Conservation (phyloP, 2,113 vertebrate species). For the Lepidothrix coronata region DNA sequence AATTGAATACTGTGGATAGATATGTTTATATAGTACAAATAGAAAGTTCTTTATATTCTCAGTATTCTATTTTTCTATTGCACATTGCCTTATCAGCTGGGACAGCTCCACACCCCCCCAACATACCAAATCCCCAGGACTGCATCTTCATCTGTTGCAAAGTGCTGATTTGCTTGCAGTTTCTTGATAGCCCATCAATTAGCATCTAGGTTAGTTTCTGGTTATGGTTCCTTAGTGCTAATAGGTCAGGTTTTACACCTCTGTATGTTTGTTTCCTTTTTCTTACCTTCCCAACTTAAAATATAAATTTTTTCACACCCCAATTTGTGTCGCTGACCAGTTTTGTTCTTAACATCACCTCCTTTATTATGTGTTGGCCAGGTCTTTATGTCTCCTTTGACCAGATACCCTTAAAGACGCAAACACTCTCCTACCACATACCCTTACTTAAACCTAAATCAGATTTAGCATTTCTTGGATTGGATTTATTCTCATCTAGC, state of each 20-base stretch:
- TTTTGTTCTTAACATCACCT: background rate
- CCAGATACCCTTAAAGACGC: background rate
- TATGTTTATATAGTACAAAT: background rate
- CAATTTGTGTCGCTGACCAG: background rate
- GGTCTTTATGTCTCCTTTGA: background rate
- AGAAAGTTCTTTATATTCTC: background rate
- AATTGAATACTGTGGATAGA: background rate
- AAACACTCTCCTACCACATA: background rate
- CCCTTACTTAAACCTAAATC: background rate
- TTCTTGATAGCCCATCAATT: background rate
- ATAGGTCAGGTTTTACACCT: background rate
- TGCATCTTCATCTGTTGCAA: background rate
- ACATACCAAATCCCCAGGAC: background rate
- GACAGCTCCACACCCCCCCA: background rate
- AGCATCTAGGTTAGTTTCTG: background rate
- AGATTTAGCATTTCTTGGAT: background rate
- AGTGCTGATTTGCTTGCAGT: background rate
- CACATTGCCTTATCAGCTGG: background rate
- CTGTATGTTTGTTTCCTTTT: background rate
- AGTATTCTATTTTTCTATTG: background rate
- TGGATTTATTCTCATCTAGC: background rate
- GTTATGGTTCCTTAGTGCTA: background rate
- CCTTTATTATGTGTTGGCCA: background rate
- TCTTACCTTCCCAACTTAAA: background rate
- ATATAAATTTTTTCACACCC: background rate